Conservation (phyloP, 2,797 vertebrate species). For the Monodelphis domestica region DNA sequence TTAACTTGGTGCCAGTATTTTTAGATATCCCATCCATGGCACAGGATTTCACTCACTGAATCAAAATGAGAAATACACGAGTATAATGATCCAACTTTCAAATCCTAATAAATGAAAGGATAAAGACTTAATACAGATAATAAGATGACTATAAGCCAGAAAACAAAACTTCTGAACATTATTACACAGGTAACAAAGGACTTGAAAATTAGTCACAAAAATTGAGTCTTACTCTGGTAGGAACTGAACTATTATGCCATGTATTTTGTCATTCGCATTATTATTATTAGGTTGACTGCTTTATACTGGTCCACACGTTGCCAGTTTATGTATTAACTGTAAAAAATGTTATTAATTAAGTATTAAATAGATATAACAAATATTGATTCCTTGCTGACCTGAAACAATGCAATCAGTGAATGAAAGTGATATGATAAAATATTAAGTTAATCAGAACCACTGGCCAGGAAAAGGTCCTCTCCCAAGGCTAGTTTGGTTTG, state of each 20-base stretch:
- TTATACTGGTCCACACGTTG: slow-evolving; percentile 46
- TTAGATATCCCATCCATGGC: slow-evolving; percentile 72
- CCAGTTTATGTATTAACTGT: neutral
- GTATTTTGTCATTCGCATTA: slow-evolving; percentile 15
- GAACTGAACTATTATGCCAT: slow-evolving; percentile 37
- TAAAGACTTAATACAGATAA: slow-evolving; percentile 62
- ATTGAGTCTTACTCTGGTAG: slow-evolving; percentile 35
- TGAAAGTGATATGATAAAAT: slow-evolving; percentile 12
- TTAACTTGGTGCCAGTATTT: slow-evolving; percentile 71
- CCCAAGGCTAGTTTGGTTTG: neutral
- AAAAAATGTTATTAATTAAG: slow-evolving; percentile 1
- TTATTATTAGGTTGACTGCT: slow-evolving; percentile 37
- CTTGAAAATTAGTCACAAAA: slow-evolving; percentile 42
- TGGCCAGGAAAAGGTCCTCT: neutral
- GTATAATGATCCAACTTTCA: slow-evolving; percentile 67
- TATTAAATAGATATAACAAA: slow-evolving; percentile 25
- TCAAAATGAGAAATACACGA: slow-evolving; percentile 77
- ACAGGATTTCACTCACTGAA: slow-evolving; percentile 78
- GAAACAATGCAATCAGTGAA: slow-evolving; percentile 8
- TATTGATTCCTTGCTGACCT: neutral
- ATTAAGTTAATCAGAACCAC: neutral
- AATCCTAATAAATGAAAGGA: slow-evolving; percentile 66
- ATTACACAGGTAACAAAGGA: slow-evolving; percentile 34
- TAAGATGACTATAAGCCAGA: slow-evolving; percentile 53
- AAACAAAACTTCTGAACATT: slow-evolving; percentile 45